Conservation (phyloP, 2,113 vertebrate species). For the Megaceryle maxima region DNA sequence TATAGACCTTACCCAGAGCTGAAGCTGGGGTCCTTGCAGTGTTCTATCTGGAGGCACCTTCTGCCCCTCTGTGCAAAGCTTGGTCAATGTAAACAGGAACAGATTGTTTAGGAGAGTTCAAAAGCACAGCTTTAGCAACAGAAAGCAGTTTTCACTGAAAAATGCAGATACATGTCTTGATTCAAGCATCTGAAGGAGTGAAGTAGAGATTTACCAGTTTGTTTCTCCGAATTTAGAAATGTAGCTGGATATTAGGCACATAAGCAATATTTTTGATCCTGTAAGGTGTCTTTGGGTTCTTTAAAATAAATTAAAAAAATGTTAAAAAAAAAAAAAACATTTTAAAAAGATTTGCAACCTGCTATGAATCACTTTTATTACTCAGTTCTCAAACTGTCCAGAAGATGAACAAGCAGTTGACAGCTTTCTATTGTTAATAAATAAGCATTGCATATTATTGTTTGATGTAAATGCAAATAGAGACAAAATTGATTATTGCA, state of each 20-base stretch:
- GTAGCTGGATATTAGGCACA: neutral
- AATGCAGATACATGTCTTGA: neutral
- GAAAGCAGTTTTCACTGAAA: neutral
- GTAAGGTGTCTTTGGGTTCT: neutral
- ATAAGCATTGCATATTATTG: neutral
- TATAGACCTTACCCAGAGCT: neutral
- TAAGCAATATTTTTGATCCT: neutral
- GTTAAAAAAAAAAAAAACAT: neutral
- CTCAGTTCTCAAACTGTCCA: neutral
- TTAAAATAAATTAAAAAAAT: neutral
- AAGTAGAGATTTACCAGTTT: neutral
- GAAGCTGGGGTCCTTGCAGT: neutral
- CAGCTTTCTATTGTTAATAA: neutral
- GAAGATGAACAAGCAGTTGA: neutral
- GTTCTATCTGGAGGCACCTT: neutral
- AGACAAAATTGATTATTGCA: neutral
- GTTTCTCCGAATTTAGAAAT: neutral
- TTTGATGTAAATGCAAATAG: neutral
- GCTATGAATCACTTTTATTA: neutral
- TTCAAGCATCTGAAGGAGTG: neutral
- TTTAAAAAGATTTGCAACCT: neutral
- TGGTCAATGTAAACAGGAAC: neutral
- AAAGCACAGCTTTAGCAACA: neutral
- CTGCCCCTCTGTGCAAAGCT: neutral
- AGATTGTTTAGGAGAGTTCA: neutral